phyloP scores from a whole-genome alignment of 2,113 vertebrate genomes.

The Mormyrus iriodes region DNA sequence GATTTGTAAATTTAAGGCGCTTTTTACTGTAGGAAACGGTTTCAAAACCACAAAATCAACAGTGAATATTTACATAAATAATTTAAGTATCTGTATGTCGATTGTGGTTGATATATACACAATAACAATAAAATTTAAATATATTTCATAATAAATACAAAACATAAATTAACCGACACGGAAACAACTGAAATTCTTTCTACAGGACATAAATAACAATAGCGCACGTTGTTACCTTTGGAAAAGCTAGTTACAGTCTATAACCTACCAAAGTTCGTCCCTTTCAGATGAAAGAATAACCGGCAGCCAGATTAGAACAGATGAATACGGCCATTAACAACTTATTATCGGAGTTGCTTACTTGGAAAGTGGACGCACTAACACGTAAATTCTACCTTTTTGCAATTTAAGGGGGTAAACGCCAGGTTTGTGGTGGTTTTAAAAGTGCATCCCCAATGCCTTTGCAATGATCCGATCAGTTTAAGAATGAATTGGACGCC shows the following conservation, averaged over 20 bases:
- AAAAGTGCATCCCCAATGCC: conserved; percentile 28
- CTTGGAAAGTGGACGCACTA: conserved; percentile 28
- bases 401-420: conserved; percentile 21
- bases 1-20: conserved; percentile 57
- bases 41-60: conserved; percentile 19
- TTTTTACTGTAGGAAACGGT: conserved; percentile 33
- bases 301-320: conserved; percentile 29
- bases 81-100: conserved; percentile 38
- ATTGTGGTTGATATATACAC: conserved; percentile 44
- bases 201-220: conserved; percentile 60
- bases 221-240: conserved; percentile 60
- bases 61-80: conserved; percentile 46
- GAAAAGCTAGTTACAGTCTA: conserved; percentile 55
- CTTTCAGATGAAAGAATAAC: conserved; percentile 42
- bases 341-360: conserved; percentile 23
- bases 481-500: conserved; percentile 58
- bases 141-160: conserved; percentile 65
- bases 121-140: conserved; percentile 59
- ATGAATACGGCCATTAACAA: conserved; percentile 37
- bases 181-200: conserved; percentile 45
- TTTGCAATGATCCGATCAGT: conserved; percentile 45
- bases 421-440: conserved; percentile 26
- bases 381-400: conserved; percentile 18
- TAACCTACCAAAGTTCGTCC: conserved; percentile 53
- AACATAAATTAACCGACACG: conserved; percentile 57